A percentile compares a stretch with the other conserved stretches of the same genome.
Evolutionary conservation across 2,113 vertebrate species (phyloP).

Genomic region (Stictonetta naevosa): DNA sequence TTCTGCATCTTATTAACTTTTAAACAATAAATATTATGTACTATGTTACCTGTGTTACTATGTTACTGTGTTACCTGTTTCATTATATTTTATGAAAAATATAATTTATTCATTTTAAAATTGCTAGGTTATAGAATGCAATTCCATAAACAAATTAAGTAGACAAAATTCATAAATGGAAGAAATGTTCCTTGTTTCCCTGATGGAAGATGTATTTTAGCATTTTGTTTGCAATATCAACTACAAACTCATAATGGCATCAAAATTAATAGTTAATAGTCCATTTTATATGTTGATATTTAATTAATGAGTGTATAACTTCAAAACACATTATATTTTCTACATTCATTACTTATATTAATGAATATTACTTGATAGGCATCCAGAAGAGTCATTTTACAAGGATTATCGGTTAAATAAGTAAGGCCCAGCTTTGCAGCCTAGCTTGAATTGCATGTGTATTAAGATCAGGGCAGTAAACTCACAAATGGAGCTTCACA

Average conservation of each 20-base stretch:
- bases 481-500: background rate
- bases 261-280: conserved; percentile 21
- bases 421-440: background rate
- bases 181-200: conserved; percentile 7
- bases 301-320: conserved; percentile 51
- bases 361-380: conserved; percentile 3
- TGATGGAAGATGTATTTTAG: background rate
- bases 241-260: conserved; percentile 29
- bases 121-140: background rate
- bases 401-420: conserved; percentile 25
- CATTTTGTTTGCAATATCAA: conserved; percentile 19
- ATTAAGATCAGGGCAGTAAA: background rate
- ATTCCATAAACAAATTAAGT: conserved; percentile 16
- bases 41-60: background rate
- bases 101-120: conserved; percentile 1
- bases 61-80: no score
- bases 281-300: conserved; percentile 26
- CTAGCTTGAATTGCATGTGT: background rate
- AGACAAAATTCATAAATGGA: conserved; percentile 18
- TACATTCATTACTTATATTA: conserved; percentile 8
- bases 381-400: background rate
- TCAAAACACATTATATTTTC: conserved; percentile 12
- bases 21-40: background rate
- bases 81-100: background rate
- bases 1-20: background rate